These are phyloP conservation scores for Clusia tigrina DNA, from an alignment of 2,888 invertebrate genomes.

Conservation along the genomic window DNA sequence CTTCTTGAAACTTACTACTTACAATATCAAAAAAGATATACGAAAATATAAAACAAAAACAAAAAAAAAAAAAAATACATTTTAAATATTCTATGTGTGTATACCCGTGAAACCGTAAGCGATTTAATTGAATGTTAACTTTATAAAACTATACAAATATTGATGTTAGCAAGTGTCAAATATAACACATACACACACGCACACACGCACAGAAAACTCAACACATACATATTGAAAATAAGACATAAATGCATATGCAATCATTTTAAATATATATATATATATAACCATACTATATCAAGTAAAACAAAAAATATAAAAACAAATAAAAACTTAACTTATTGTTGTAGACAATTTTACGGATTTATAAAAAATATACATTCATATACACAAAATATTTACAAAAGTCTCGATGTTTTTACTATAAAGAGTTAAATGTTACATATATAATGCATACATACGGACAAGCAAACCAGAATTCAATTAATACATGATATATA, in stretches of 20 bases:
- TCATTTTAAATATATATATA: constrained; percentile 30
- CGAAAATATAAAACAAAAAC: constrained; percentile 1
- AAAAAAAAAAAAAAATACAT: constrained; percentile 1
- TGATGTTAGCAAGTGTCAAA: constrained; percentile 32
- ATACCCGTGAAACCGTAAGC: not conserved
- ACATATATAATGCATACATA: not conserved
- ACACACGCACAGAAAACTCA: too few relatives aligned
- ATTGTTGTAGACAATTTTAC: not conserved
- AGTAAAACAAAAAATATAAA: constrained; percentile 17
- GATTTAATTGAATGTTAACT: constrained; percentile 8
- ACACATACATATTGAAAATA: constrained; percentile 27
- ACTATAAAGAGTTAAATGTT: too few relatives aligned
- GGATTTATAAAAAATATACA: constrained; percentile 14
- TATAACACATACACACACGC: too few relatives aligned
- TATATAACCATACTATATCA: constrained; percentile 1
- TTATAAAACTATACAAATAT: constrained; percentile 32
- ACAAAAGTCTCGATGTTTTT: constrained; percentile 18
- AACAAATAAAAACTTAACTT: not conserved
- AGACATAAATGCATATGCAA: constrained; percentile 24
- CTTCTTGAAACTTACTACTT: not conserved
- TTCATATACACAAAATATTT: constrained; percentile 20
- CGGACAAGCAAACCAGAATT: not conserved
- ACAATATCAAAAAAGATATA: constrained; percentile 12
- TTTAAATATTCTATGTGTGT: not conserved
- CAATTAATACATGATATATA: too few relatives aligned